Base-by-base conservation (phyloP, 1,140 invertebrate genomes). In the Lerema accius region DNA sequence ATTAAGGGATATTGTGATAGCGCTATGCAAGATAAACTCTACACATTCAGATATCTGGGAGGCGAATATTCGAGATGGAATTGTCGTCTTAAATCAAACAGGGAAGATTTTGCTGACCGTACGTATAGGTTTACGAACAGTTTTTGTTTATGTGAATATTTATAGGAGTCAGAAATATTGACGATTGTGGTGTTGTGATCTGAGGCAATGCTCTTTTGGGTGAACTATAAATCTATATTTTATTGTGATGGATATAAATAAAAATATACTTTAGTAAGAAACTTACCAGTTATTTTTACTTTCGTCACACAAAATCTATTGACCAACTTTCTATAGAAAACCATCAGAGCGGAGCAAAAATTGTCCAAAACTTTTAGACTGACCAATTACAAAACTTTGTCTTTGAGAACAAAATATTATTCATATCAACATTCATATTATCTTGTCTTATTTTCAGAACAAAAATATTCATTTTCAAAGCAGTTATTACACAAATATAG, bases 1-100 rank as follows among this genome's bases (percentile, higher is more conserved):
- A 72, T 72, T 76, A 70, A 72, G 62, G 65, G 60, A 64, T 56
- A 59, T 59, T 48, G 55, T 32, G 50, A 65, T 61, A 50, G 48
- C 56, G 58, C 32, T 40, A 46, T 53, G 50, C 51, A 17, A 69
- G 51, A 69, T 62, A 65, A 62, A 69, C 42, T 56, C 51, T 15
- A 32, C 50, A 56, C 53, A 56, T 23, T 9, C 37, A 48, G 56
- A 69, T 65, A 56, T 49, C 43, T 14, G 7, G 0, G 17, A 35
- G 13, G 35, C n/a, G 35, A 13, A 17, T 56, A 40, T 42, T 45
- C 17, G 40, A 32, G 5, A 17, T 11, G 10, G 23, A 35, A 51
- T 62, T 61, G 45, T 40, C 37, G 45, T 42, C 16, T 43, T 56
- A 56, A 32, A 43, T 43, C 53, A 56, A 56, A 49, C 4, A 49